Evolutionary conservation across 2,888 invertebrate genomes (phyloP), one percentile per base, ranked within the genome.

Genomic region (Thyatira batis): DNA sequence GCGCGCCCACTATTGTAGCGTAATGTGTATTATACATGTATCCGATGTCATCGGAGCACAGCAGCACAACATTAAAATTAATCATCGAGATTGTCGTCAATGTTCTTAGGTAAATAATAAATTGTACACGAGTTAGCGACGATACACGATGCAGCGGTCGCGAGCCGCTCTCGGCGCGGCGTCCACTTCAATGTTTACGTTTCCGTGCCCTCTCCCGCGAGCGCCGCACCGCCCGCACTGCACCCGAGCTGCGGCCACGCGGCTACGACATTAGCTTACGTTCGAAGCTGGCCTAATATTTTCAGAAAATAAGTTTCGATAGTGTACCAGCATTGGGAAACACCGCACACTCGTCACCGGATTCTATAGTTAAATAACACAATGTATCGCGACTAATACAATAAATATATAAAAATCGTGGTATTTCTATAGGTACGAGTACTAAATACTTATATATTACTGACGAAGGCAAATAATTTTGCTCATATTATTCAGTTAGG

Each of bases 41-140:
- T 60, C 60, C 52, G 52, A 50, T 43, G 20, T 50, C 50, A 25
- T 53, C 60, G 58, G 60, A 60, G 58, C 63, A 49, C 49, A 50
- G 58, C 68, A 65, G 67, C 76, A 73, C 73, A 72, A 77, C 58
- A 71, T n/a, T n/a, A 73, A 70, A 73, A 60, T 67, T 54, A 73
- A 81, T 82, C 82, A 84, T 82, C 82, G 82, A 83, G 78, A 76
- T 82, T 75, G 75, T 83, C 78, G 79, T 84, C 80, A 78, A 83
- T 84, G 82, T 83, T 84, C 73, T 80, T 84, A 88, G 85, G 72
- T 85, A 83, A 77, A 78, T 84, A 82, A 84, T 80, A 77, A 84
- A 84, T 80, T 79, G 73, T 76, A 82, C 82, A 80, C 66, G 76
- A 71, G 73, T 76, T 76, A 78, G 75, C 65, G 69, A 75, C 62